Evolutionary conservation across 2,113 vertebrate genomes (phyloP).

Genomic region (Upupa epops): DNA sequence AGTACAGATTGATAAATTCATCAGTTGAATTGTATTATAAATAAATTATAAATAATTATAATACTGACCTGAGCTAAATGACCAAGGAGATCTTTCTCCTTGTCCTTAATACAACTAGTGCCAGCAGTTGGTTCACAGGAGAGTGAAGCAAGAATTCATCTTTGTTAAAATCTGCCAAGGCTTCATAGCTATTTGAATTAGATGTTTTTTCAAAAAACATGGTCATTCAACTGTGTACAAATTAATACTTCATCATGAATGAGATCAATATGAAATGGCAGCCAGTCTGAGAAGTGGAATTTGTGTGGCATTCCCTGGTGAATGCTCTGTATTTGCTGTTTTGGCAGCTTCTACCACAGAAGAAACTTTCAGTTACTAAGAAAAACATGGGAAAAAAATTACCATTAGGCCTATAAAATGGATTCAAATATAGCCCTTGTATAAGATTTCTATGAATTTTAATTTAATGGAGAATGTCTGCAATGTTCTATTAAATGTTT

Average conservation of each 20-base stretch:
- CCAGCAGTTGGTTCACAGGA: background rate
- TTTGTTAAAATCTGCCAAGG: slow-evolving; percentile 21
- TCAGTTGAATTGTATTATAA: background rate
- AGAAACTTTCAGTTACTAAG: slow-evolving; percentile 50
- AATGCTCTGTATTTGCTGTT: slow-evolving; percentile 50
- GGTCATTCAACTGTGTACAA: slow-evolving; percentile 41
- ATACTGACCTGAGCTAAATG: background rate
- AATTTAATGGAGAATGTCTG: slow-evolving; percentile 51
- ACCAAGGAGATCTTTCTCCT: background rate
- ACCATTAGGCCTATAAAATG: slow-evolving; percentile 36
- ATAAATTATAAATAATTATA: too few relatives aligned
- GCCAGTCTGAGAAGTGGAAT: slow-evolving; percentile 49
- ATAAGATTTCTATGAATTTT: slow-evolving; percentile 48
- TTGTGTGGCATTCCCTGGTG: background rate
- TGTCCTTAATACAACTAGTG: background rate
- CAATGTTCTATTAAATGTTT: slow-evolving; percentile 49
- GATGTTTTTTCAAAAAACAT: background rate
- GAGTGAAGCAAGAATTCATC: slow-evolving; percentile 9
- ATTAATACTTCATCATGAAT: slow-evolving; percentile 60
- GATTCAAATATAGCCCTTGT: slow-evolving; percentile 52
- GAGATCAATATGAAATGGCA: slow-evolving; percentile 59
- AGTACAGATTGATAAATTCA: background rate
- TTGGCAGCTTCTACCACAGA: slow-evolving; percentile 51
- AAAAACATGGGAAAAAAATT: slow-evolving; percentile 54
- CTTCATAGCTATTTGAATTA: slow-evolving; percentile 27